Evolutionary conservation across 92 coral and sea anemone species (phyloP).

Genomic region (Desmophyllum pertusum): DNA sequence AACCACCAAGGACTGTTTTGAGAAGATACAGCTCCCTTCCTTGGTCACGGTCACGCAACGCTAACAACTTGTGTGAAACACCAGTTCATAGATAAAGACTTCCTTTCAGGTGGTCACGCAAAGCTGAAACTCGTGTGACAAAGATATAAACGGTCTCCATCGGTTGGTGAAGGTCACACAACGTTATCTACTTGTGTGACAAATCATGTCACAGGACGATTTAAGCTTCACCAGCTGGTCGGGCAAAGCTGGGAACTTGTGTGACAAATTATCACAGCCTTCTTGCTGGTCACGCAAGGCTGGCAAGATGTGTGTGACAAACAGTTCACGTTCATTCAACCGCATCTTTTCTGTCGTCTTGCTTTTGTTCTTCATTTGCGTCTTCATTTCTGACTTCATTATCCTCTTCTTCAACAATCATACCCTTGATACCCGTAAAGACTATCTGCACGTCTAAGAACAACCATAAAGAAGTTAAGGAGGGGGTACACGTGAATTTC

Average conservation of each 20-base stretch:
- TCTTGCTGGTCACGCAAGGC: neutral
- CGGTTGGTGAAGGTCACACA: neutral
- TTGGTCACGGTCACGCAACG: neutral
- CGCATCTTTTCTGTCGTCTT: neutral
- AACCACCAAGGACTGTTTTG: neutral
- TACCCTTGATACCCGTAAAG: slow-evolving; percentile 27
- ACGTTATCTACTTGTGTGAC: neutral
- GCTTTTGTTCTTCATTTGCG: neutral
- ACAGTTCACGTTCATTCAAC: neutral
- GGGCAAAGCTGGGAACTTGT: neutral
- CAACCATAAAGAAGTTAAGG: neutral
- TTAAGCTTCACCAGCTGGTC: neutral
- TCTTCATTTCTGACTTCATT: neutral
- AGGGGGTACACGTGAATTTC: too few species aligned
- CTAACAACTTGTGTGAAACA: neutral
- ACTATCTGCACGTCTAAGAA: slow-evolving; percentile 23
- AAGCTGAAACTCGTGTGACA: neutral
- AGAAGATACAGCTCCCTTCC: neutral
- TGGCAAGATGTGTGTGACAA: too few species aligned
- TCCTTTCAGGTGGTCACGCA: neutral
- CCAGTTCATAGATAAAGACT: neutral
- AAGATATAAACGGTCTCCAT: neutral
- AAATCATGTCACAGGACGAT: neutral
- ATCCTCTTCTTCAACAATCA: slow-evolving; percentile 33
- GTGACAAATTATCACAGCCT: too few species aligned